Evolutionary conservation across 2,888 invertebrate genomes (phyloP).

Genomic region (Netelia melanura): DNA sequence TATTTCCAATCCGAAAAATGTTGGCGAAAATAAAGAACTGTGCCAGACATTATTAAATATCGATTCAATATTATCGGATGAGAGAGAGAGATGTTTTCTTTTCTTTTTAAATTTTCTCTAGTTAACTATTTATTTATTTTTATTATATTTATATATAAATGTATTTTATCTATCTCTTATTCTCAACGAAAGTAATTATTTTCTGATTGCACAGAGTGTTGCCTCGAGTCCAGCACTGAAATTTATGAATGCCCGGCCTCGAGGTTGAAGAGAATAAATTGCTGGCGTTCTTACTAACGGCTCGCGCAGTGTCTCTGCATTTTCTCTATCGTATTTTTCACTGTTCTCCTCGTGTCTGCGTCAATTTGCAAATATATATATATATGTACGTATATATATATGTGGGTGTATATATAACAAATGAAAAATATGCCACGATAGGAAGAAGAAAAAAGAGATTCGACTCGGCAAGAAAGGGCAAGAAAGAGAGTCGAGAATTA

Average conservation of each 20-base stretch:
- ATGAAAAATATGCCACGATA: not conserved
- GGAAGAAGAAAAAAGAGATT: conserved; percentile 13
- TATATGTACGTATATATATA: no score
- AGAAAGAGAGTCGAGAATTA: conserved; percentile 39
- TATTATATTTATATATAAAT: no score
- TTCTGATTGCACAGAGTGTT: conserved; percentile 3
- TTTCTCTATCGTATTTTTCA: not conserved
- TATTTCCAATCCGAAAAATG: not conserved
- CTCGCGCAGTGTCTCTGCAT: not conserved
- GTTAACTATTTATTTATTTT: not conserved
- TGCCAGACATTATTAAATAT: no score
- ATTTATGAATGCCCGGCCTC: not conserved
- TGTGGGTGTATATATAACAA: not conserved
- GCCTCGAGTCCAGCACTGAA: conserved; percentile 8
- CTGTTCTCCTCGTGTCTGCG: conserved; percentile 8
- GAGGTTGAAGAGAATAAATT: conserved; percentile 51
- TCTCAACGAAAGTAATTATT: conserved; percentile 7
- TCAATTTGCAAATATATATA: not conserved
- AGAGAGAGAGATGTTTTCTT: conserved; percentile 3
- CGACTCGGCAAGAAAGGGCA: not conserved
- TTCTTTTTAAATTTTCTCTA: not conserved
- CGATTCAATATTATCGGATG: no score
- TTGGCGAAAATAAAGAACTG: not conserved
- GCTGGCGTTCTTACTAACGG: not conserved
- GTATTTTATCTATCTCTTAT: not conserved